Evolutionary conservation across 2,113 vertebrate genomes (phyloP).

Genomic region (Heloderma charlesbogerti): DNA sequence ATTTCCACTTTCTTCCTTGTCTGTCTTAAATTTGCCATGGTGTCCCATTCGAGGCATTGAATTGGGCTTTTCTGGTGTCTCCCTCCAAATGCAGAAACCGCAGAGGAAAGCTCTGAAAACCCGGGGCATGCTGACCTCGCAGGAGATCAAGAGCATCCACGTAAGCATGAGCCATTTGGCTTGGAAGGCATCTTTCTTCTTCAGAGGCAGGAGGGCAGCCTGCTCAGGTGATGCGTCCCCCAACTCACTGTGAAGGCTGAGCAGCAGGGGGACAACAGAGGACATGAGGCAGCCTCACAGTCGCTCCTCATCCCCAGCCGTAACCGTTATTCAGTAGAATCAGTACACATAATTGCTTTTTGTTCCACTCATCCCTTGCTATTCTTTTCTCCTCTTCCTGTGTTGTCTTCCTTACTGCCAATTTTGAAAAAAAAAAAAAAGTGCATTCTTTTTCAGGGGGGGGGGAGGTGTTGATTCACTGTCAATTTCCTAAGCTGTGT

Average conservation of each 20-base stretch:
- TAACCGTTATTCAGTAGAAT: background rate
- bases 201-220: no score
- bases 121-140: conserved; percentile 84
- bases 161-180: conserved; percentile 79
- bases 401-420: no score
- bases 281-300: background rate
- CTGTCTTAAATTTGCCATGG: background rate
- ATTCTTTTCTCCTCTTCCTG: no score
- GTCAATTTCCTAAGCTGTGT: no score
- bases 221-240: background rate
- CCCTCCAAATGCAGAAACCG: conserved; percentile 79
- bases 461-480: no score
- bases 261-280: background rate
- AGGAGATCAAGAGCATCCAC: conserved; percentile 92
- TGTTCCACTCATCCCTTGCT: background rate
- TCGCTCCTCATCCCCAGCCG: background rate
- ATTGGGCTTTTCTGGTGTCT: conserved; percentile 3
- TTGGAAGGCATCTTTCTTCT: background rate
- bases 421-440: no score
- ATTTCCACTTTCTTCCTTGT: background rate
- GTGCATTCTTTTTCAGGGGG: no score
- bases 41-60: background rate
- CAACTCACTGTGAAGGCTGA: background rate
- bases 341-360: no score
- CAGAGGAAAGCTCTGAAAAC: conserved; percentile 89